These are phyloP conservation scores for Prionace glauca DNA, from an alignment of 2,797 vertebrate species.

Conservation along the genomic window DNA sequence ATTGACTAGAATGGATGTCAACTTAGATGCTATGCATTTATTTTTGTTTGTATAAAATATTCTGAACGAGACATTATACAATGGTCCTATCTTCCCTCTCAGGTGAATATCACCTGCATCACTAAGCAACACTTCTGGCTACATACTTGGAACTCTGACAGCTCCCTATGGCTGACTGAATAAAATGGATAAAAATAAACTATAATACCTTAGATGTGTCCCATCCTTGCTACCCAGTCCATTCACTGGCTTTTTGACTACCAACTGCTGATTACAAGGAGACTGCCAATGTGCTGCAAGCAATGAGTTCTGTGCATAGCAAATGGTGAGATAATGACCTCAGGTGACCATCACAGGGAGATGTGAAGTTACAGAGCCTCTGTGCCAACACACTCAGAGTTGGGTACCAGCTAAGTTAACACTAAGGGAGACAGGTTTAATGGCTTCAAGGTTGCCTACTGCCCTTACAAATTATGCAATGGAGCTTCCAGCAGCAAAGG, in stretches of 20 bases:
- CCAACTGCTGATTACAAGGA: background rate
- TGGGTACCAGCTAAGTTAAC: background rate
- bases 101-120: background rate
- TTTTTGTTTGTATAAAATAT: no score
- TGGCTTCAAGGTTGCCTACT: background rate
- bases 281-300: background rate
- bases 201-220: background rate
- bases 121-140: background rate
- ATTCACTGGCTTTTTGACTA: background rate
- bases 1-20: no score
- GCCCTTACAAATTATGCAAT: background rate
- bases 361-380: background rate
- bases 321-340: background rate
- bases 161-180: background rate
- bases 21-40: no score
- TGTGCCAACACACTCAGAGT: background rate
- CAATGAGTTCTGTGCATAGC: background rate
- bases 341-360: background rate
- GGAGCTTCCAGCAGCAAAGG: background rate
- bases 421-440: background rate
- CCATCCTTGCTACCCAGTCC: background rate
- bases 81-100: background rate
- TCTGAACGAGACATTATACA: background rate
- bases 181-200: background rate
- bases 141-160: background rate